phyloP scores from a whole-genome alignment of 1,140 invertebrate genomes.

The Pseudomyrmex sp. region DNA sequence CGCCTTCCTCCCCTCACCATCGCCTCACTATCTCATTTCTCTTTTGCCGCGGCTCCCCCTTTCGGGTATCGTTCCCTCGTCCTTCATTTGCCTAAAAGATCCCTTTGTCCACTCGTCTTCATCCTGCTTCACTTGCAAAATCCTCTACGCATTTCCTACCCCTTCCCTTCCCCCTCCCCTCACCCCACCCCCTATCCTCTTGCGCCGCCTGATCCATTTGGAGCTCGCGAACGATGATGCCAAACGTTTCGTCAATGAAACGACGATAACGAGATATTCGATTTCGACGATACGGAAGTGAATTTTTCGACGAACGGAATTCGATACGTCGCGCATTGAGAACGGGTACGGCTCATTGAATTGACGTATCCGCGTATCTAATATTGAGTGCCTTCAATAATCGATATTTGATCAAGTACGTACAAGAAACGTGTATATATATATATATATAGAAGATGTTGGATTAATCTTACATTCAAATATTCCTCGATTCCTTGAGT shows the following conservation, averaged over 20 bases:
- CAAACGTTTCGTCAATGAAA: constrained; percentile 60
- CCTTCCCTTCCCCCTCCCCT: not conserved
- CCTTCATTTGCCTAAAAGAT: constrained; percentile 76
- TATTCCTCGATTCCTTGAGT: too few species aligned
- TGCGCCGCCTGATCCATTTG: constrained; percentile 9
- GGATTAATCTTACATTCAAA: constrained; percentile 38
- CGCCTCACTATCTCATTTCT: constrained; percentile 70
- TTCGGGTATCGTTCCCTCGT: constrained; percentile 68
- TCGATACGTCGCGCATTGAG: constrained; percentile 47
- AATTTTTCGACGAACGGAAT: constrained; percentile 59
- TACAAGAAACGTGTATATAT: too few species aligned
- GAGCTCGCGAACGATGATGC: constrained; percentile 40
- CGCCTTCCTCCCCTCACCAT: constrained; percentile 26
- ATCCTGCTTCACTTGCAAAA: constrained; percentile 64
- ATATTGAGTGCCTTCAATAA: constrained; percentile 42
- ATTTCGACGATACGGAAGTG: constrained; percentile 58
- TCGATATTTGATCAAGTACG: constrained; percentile 54
- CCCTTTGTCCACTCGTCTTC: constrained; percentile 75
- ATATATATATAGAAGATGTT: constrained; percentile 1
- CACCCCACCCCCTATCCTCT: not conserved
- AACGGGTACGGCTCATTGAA: constrained; percentile 52
- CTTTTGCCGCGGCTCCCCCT: constrained; percentile 67
- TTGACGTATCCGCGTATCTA: constrained; percentile 55
- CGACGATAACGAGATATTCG: constrained; percentile 61
- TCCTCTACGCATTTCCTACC: constrained; percentile 38